Base-by-base conservation (phyloP, 53 echinoderm and acorn worm genomes). In the Mesocentrotus franciscanus region DNA sequence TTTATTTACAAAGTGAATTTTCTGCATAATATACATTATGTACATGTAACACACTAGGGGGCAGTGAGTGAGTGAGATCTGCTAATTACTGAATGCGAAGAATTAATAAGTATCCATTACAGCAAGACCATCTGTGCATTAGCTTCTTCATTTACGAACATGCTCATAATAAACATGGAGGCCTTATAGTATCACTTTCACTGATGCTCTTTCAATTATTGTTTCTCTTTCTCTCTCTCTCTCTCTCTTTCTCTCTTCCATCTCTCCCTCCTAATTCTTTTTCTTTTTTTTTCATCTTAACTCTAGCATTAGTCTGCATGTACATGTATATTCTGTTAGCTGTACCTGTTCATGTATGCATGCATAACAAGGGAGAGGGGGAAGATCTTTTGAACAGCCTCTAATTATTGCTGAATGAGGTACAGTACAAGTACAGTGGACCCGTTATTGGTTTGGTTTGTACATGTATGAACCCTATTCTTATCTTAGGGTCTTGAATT, bases 51-150 rank as follows among this genome's bases (percentile, higher is more conserved):
- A 72, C 72, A 72, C n/a, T 72, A 27, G 27, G 42, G 14, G 34
- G 42, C 18, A 42, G 81, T 81, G 81, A 81, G 81, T 81, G 81
- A 81, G 35, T 15, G 14, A 81, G 36, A 39, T 6, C 81, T 81
- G 81, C 42, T 81, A 81, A 81, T 81, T 81, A 81, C 42, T 81
- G 81, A 39, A 81, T 36, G 39, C 34, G 81, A 39, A 83, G 83
- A 83, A 83, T 83, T 83, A 83, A 83, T 42, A 74, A 30, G 83
- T 22, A 42, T 83, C 35, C 83, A 83, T 83, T 83, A 83, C 83
- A 36, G 18, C 49, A 36, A 2, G 39, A 20, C 83, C 17, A 83
- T 83, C 36, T 83, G 83, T 83, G 83, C 83, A 42, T 15, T 18
- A 83, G 83, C 83, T 83, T 83, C 83, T 17, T 36, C 20, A 76